Percentiles rank a stretch among this genome's conserved stretches.
Evolutionary conservation across 1,140 invertebrate genomes (phyloP).

Genomic region (Drosophila mojavensis): DNA sequence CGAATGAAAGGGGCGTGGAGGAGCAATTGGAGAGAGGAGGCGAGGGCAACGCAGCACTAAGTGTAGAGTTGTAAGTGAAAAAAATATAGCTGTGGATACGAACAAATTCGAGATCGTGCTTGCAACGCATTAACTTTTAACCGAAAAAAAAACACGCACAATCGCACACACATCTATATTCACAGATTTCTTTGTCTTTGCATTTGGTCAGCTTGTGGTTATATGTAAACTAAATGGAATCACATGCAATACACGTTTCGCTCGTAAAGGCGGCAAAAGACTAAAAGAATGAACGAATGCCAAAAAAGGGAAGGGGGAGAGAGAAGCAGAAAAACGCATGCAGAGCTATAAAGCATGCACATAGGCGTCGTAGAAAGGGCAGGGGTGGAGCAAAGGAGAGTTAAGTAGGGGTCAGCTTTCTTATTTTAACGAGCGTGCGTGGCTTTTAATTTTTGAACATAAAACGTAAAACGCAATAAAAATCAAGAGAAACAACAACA

Average conservation of each 20-base stretch:
- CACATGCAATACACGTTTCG: slow-evolving; percentile 75
- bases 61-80: slow-evolving; percentile 57
- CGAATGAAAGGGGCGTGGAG: background rate
- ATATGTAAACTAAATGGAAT: slow-evolving; percentile 71
- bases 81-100: slow-evolving; percentile 43
- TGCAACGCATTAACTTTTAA: slow-evolving; percentile 69
- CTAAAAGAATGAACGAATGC: slow-evolving; percentile 7
- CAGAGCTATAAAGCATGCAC: background rate
- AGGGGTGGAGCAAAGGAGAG: background rate
- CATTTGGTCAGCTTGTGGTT: slow-evolving; percentile 53
- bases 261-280: slow-evolving; percentile 48
- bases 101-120: slow-evolving; percentile 52
- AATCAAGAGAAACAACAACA: slow-evolving; percentile 32
- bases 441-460: slow-evolving; percentile 71
- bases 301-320: background rate
- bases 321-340: background rate
- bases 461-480: slow-evolving; percentile 79
- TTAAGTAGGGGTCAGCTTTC: slow-evolving; percentile 31
- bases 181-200: slow-evolving; percentile 45
- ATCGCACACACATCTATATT: background rate
- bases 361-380: background rate
- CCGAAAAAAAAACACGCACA: slow-evolving; percentile 48
- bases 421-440: slow-evolving; percentile 38
- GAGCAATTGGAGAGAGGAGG: background rate
- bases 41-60: slow-evolving; percentile 16